phyloP scores from a whole-genome alignment of 2,113 vertebrate genomes.

The Cyprinodon tularosa region DNA sequence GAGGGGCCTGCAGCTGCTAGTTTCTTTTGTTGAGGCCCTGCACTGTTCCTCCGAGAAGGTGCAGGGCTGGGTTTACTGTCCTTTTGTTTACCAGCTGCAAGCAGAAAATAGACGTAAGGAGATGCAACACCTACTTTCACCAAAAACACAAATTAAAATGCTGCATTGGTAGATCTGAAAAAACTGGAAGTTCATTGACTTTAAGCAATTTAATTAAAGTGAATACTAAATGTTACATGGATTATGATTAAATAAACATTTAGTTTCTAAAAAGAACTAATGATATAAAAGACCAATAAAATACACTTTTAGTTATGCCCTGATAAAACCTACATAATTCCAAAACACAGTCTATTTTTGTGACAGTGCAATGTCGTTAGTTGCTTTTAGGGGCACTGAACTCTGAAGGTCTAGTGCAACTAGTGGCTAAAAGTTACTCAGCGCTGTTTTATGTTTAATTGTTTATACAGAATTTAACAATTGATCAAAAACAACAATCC shows the following conservation, averaged over 20 bases:
- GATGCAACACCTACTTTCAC: background rate
- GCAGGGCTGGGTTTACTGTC: constrained; percentile 36
- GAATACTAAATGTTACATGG: no score
- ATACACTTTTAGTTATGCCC: background rate
- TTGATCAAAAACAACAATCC: no score
- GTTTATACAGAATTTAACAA: no score
- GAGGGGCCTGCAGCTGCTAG: constrained; percentile 68
- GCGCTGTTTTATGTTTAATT: no score
- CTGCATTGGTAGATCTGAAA: background rate
- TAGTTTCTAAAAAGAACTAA: background rate
- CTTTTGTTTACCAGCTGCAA: constrained; percentile 62
- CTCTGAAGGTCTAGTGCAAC: no score
- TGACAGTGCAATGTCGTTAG: no score
- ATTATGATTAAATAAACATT: background rate
- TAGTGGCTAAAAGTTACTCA: no score
- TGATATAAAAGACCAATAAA: no score
- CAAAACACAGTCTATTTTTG: no score
- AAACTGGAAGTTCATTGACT: background rate
- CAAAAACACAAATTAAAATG: background rate
- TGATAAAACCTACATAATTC: background rate
- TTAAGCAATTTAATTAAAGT: background rate
- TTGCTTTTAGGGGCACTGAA: no score
- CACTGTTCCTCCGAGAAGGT: constrained; percentile 25
- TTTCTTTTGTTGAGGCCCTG: constrained; percentile 27
- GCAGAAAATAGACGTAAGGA: constrained; percentile 8